Evolutionary conservation across 2,113 vertebrate species (phyloP), one percentile per base, ranked within the genome.

Genomic region (Caranx melampygus): DNA sequence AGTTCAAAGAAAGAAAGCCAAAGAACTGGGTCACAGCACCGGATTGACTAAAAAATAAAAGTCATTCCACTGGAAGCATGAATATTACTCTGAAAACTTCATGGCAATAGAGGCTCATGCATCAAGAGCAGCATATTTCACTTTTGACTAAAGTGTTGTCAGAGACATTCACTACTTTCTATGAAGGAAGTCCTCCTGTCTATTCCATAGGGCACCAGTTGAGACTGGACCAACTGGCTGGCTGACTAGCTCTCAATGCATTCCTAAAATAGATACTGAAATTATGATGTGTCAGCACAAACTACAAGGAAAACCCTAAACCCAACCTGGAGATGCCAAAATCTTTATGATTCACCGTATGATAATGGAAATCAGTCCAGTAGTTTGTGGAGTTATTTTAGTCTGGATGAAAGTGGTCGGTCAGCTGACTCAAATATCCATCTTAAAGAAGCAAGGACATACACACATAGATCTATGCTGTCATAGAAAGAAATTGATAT

Each of bases 1-100:
- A 52, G 40, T 70, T 79, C 76, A 79, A 75, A 72, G 54, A 16
- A 65, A 65, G 54, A 6, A 52, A 49, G 49, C 3, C 3, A 11
- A 54, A 2, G 51, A 54, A n/a, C 20, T 54, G 51, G 20, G 52
- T 16, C 42, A 49, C 3, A 49, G 57, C 26, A 33, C 14, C 13
- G n/a, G 55, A 49, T 63, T 35, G 26, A 57, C 40, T 14, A 35
- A 37, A 21, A 20, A 11, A 12, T 37, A 42, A 20, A 47, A 51
- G 42, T 74, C 21, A 63, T 55, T 58, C 51, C 44, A 33, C 20
- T 42, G 13, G 21, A 51, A 37, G 16, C 5, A 16, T 57, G 51
- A 4, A n/a, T 59, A 42, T 21, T 21, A 9, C 31, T 40, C n/a
- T 9, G 14, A 7, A 37, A 12, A 44, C 34, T 7, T 21, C 11